Evolutionary conservation across 2,797 vertebrate species (phyloP).

Genomic region (Schizopygopsis pylzovi): DNA sequence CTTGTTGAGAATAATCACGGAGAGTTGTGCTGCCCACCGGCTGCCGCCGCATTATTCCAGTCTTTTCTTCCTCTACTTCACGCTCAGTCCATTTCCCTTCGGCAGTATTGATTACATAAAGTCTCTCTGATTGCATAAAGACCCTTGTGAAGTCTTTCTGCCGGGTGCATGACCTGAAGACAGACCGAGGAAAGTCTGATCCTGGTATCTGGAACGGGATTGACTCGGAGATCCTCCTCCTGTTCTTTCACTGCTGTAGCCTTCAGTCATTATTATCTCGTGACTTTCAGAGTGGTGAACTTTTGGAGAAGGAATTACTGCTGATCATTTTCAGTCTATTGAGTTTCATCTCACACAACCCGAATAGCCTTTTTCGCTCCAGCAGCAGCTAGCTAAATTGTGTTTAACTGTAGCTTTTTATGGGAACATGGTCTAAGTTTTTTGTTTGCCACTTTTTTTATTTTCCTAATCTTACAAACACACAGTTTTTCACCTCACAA

Average conservation of each 20-base stretch:
- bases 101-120: constrained; percentile 70
- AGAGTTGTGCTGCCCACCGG: constrained; percentile 52
- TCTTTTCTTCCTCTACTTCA: constrained; percentile 53
- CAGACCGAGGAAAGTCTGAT: constrained; percentile 2
- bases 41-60: constrained; percentile 55
- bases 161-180: constrained; percentile 41
- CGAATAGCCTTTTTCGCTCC: neutral
- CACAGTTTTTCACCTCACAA: neutral
- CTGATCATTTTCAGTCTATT: neutral
- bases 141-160: constrained; percentile 61
- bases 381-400: neutral
- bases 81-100: constrained; percentile 58
- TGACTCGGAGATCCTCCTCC: neutral
- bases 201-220: neutral
- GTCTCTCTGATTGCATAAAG: constrained; percentile 68
- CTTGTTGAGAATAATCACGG: constrained; percentile 67
- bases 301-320: neutral
- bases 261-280: neutral
- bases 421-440: neutral
- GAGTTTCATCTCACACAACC: neutral
- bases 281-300: neutral
- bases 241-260: neutral
- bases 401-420: neutral
- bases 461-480: neutral
- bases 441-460: neutral